Conservation (phyloP, 2,113 vertebrate genomes). For the Ovis aries region ARS-UI_Ramb_v3.0 NC_056054.1:15241501-15242000, state of each 20-base stretch:
- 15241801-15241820: constrained; percentile 81
- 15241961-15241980: constrained; percentile 71
- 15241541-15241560: constrained; percentile 74
- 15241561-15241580: constrained; percentile 69
- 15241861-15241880: constrained; percentile 75
- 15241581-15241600: constrained; percentile 58
- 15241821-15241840: constrained; percentile 75
- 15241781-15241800: constrained; percentile 79
- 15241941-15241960: constrained; percentile 80
- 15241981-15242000: constrained; percentile 65
- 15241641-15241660: constrained; percentile 96
- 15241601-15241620: constrained; percentile 79
- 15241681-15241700: constrained; percentile 91
- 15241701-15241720: constrained; percentile 88
- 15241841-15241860: constrained; percentile 82
- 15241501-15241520: constrained; percentile 99
- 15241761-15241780: constrained; percentile 78
- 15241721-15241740: constrained; percentile 89
- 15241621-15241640: constrained; percentile 82
- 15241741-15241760: constrained; percentile 90
- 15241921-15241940: constrained; percentile 79
- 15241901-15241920: constrained; percentile 75
- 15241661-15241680: constrained; percentile 96
- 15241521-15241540: constrained; percentile 95
- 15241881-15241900: constrained; percentile 78